Evolutionary conservation across 2,888 invertebrate species (phyloP), one percentile per base, ranked within the genome.

Genomic region (Rhingia campestris): DNA sequence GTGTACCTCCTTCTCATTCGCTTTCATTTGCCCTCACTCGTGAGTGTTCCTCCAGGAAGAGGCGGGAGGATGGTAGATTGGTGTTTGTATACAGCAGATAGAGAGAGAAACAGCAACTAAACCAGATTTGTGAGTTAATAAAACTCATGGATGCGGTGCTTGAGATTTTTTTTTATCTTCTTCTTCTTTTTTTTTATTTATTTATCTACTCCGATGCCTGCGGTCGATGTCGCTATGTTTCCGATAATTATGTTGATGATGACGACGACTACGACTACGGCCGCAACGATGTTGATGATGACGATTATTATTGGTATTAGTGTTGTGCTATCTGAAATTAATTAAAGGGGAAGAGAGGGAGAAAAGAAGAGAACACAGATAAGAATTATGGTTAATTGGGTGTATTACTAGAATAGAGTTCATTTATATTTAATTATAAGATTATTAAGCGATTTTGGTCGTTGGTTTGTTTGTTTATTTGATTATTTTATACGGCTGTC

Each of bases 51-150:
- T 56, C 6, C 14, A 56, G 35, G n/a, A n/a, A n/a, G 33, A 54
- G 54, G 45, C 45, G 30, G 22, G 7, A 33, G 37, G 45, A 53
- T 35, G 54, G 51, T 33, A 47, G n/a, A 43, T 6, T 3, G 14
- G 22, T 22, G 22, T 22, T 22, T 22, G 22, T 22, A 22, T 22
- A 45, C 6, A 45, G 56, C 49, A 32, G 47, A 56, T 35, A 37
- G 47, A 33, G 49, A 30, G 14, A 37, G 30, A 70, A 72, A 79
- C 73, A 79, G 64, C 80, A 84, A 80, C 84, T 84, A 84, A 84
- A 84, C 84, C 84, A 84, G 84, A 84, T 84, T 84, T 84, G 84
- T 84, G 84, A 84, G 84, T 84, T 84, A 80, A 84, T 84, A 84
- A 84, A 84, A 74, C 84, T 84, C 75, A 84, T 84, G 80, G 70